A percentile compares a stretch with the other conserved stretches of the same genome.
Conservation (phyloP, 2,797 vertebrate species). For the Protonibea diacanthus region DNA sequence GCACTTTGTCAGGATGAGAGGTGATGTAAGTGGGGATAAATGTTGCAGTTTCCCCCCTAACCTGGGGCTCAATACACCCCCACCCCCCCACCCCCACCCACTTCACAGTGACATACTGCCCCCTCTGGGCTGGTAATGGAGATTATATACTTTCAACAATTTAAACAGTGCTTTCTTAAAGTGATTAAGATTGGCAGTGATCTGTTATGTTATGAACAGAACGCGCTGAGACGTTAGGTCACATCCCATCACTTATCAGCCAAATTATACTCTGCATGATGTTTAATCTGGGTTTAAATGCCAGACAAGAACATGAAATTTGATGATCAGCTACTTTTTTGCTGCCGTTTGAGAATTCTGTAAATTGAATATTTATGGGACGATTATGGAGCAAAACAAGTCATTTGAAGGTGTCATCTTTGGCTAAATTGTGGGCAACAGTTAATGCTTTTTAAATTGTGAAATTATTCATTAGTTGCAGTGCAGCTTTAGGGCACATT, state of each 20-base stretch:
- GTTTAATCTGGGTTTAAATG: constrained; percentile 13
- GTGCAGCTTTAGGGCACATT: no score
- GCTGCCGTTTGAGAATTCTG: background rate
- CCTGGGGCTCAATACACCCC: constrained; percentile 49
- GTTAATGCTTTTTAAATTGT: background rate
- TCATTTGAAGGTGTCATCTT: background rate
- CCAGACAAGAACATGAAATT: background rate
- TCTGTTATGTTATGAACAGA: constrained; percentile 7
- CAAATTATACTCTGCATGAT: background rate
- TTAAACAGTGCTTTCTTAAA: constrained; percentile 17
- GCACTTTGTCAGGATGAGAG: constrained; percentile 82
- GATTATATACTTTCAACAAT: constrained; percentile 44
- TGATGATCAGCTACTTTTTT: background rate
- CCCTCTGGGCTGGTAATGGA: constrained; percentile 82
- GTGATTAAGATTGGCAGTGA: constrained; percentile 37
- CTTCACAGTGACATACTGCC: constrained; percentile 83
- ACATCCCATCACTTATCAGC: background rate
- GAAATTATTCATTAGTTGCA: background rate
- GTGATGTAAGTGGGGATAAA: constrained; percentile 84
- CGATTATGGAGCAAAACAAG: background rate
- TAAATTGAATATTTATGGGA: background rate
- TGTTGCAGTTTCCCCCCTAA: constrained; percentile 77
- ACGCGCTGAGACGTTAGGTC: background rate
- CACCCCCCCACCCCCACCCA: constrained; percentile 44
- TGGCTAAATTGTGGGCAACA: background rate